Conservation (phyloP, 2,888 invertebrate genomes). For the Pterostichus madidus region DNA sequence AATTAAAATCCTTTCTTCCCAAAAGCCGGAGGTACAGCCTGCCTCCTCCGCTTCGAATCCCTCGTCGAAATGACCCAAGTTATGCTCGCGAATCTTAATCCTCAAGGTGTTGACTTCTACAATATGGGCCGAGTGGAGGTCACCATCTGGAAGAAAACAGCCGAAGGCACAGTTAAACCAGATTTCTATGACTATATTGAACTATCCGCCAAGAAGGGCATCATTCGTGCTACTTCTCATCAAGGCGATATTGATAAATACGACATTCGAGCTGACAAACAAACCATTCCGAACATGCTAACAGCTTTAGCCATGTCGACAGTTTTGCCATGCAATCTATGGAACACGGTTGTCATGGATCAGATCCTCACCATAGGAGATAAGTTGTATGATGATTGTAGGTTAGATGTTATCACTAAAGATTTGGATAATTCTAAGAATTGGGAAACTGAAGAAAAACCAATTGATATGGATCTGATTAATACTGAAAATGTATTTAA, state of each 20-base stretch:
- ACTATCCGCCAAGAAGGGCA: constrained; percentile 75
- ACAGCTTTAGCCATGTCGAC: constrained; percentile 73
- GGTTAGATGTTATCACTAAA: constrained; percentile 40
- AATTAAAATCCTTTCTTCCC: too few relatives aligned
- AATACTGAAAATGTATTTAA: constrained; percentile 72
- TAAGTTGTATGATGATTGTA: constrained; percentile 20
- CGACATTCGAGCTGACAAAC: constrained; percentile 73
- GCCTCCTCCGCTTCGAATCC: constrained; percentile 74
- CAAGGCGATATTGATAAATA: constrained; percentile 71
- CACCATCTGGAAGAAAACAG: constrained; percentile 71
- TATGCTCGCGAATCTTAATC: constrained; percentile 74
- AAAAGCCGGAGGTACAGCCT: constrained; percentile 75
- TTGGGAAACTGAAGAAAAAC: constrained; percentile 36
- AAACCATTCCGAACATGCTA: constrained; percentile 74
- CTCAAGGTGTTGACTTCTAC: constrained; percentile 72
- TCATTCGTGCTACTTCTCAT: constrained; percentile 73
- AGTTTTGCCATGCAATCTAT: constrained; percentile 72
- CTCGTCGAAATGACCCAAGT: constrained; percentile 73
- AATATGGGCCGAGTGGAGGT: constrained; percentile 73
- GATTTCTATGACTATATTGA: constrained; percentile 76
- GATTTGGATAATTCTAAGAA: constrained; percentile 33
- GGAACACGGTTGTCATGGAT: constrained; percentile 73
- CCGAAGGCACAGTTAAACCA: constrained; percentile 74
- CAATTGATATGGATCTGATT: constrained; percentile 69
- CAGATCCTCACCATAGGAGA: constrained; percentile 73